phyloP scores from a whole-genome alignment of 2,888 invertebrate genomes.

The Sphinx pinastri region DNA sequence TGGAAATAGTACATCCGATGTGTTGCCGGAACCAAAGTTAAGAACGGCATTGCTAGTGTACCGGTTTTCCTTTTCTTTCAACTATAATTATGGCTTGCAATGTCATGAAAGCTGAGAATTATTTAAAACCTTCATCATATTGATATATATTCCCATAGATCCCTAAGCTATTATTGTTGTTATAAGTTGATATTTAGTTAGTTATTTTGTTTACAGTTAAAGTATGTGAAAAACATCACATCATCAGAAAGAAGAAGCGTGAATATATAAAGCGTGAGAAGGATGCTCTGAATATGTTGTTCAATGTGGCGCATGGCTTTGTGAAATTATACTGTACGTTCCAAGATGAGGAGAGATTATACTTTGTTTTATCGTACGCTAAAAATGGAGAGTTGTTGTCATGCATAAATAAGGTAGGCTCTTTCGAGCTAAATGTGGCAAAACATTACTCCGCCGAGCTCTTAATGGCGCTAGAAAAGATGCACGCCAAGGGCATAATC shows the following conservation, averaged over 20 bases:
- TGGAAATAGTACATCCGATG: background rate
- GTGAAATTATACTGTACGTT: constrained; percentile 98
- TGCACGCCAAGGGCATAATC: constrained; percentile 94
- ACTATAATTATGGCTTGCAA: background rate
- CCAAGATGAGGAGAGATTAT: constrained; percentile 95
- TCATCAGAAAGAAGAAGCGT: constrained; percentile 96
- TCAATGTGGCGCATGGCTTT: constrained; percentile 92
- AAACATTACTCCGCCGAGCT: constrained; percentile 98
- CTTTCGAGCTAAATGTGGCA: constrained; percentile 94
- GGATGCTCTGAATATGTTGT: constrained; percentile 94
- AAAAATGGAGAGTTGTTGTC: constrained; percentile 97
- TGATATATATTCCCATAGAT: too few species aligned
- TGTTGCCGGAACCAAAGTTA: constrained; percentile 7
- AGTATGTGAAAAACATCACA: constrained; percentile 98
- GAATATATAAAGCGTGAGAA: constrained; percentile 97
- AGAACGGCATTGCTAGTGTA: background rate
- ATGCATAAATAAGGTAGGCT: constrained; percentile 95
- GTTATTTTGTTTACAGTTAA: constrained; percentile 89
- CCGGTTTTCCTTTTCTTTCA: background rate
- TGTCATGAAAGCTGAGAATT: background rate
- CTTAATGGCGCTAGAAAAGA: constrained; percentile 94
- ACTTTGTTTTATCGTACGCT: constrained; percentile 97
- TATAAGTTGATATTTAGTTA: constrained; percentile 27
- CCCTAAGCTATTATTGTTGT: background rate
- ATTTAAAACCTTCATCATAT: background rate